Evolutionary conservation across 2,888 invertebrate species (phyloP).

Genomic region (Stenolophus ochropezus): DNA sequence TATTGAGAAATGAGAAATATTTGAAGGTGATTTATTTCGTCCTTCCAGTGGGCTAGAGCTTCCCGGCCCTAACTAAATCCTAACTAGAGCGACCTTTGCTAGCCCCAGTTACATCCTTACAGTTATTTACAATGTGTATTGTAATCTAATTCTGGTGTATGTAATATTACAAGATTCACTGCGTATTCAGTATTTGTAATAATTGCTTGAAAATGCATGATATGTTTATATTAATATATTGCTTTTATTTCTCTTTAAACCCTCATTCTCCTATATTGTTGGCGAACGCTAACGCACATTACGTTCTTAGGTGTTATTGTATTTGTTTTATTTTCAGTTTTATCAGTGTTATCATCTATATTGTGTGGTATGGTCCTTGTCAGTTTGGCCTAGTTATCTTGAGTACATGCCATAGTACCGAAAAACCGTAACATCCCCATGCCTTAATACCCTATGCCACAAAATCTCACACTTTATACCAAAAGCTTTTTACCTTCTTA

Average conservation of each 20-base stretch:
- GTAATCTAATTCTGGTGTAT: constrained; percentile 76
- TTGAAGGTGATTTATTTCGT: not conserved
- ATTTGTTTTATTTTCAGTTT: constrained; percentile 51
- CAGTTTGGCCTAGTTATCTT: constrained; percentile 39
- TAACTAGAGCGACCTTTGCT: not conserved
- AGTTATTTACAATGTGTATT: constrained; percentile 72
- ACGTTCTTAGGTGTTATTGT: constrained; percentile 40
- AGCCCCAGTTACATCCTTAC: constrained; percentile 65
- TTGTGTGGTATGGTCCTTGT: constrained; percentile 45
- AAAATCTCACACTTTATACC: not conserved
- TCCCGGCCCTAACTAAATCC: not conserved
- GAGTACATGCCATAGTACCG: constrained; percentile 1
- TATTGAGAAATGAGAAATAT: not conserved
- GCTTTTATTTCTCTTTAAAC: constrained; percentile 70
- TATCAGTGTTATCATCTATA: constrained; percentile 47
- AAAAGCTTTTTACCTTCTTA: too few species aligned
- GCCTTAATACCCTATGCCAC: not conserved
- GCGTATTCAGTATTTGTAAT: constrained; percentile 85
- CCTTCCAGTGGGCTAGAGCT: not conserved
- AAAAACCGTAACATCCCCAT: not conserved
- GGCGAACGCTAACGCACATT: constrained; percentile 57
- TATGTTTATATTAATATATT: constrained; percentile 84
- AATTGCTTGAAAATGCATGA: constrained; percentile 91
- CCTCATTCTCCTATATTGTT: constrained; percentile 66
- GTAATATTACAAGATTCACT: constrained; percentile 72